Evolutionary conservation across 2,797 vertebrate genomes (phyloP), one percentile per base, ranked within the genome.

Genomic region (Characodon lateralis): DNA sequence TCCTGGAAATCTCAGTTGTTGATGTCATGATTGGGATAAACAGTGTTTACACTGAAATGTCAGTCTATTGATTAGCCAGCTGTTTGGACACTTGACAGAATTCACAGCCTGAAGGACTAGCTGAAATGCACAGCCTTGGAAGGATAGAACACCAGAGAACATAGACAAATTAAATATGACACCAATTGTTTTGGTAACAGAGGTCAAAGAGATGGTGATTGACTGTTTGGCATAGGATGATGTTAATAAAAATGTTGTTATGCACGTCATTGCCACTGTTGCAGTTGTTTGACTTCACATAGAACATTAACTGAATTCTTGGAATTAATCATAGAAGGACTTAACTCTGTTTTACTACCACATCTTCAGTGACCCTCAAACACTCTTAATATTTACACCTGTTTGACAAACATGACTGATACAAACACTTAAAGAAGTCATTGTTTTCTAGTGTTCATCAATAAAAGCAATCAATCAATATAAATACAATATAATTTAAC

Each of bases 221-320:
- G 71, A 80, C 74, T 70, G 24, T 63, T 81, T 78, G 63, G 43
- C 14, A 26, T 24, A 39, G 41, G 81, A 55, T 58, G 76, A 76
- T 76, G 72, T 78, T 66, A 76, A 39, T 69, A 69, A 56, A 77
- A 55, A 28, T 80, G 55, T 63, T 20, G 24, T 65, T 51, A 51
- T 28, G 39, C 4, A 59, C 12, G 50, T 84, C 85, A 79, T 6
- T 71, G 35, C 3, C 26, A 26, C 50, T 26, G 74, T 24, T 71
- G 71, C 24, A 28, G 79, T 82, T 89, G 84, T 89, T 89, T 90
- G 71, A 85, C 24, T 83, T 86, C 74, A 77, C 65, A 78, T 88
- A 4, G 58, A 91, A 87, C 83, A 91, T 89, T 90, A 88, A 87
- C 89, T 63, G 35, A 74, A 86, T 83, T 76, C 77, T 77, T 74